Evolutionary conservation across 2,797 vertebrate species (phyloP).

Genomic region (Allochrocebus solatus): DNA sequence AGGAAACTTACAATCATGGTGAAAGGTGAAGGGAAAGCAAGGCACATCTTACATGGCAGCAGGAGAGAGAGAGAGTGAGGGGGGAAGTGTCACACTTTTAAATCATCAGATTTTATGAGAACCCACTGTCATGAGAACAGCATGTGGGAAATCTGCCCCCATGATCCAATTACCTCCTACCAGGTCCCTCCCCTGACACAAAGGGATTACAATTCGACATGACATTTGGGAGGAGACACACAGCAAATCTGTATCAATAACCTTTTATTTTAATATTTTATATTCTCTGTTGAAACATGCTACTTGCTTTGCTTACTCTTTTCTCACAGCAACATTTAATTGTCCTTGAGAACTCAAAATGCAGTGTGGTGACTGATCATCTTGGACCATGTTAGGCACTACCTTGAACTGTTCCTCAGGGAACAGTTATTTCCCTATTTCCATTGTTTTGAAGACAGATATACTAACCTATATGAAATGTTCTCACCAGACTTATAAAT

Average conservation of each 20-base stretch:
- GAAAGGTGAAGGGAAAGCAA: not conserved
- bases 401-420: not conserved
- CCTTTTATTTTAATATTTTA: not conserved
- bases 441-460: not conserved
- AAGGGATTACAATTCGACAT: not conserved
- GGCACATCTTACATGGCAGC: not conserved
- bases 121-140: not conserved
- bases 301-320: not conserved
- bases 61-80: not conserved
- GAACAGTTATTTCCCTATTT: not conserved
- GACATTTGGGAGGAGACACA: not conserved
- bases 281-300: not conserved
- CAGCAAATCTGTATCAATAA: not conserved
- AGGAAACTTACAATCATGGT: not conserved
- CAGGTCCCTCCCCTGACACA: not conserved
- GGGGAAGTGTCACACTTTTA: not conserved
- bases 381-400: not conserved
- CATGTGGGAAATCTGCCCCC: not conserved
- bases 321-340: constrained; percentile 1
- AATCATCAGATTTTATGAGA: not conserved
- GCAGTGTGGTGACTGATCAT: not conserved
- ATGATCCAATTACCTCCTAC: not conserved
- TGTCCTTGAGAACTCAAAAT: not conserved
- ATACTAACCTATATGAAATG: not conserved
- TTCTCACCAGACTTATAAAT: not conserved